Conservation (phyloP, 2,797 vertebrate genomes). For the Pantherophis alleghaniensis region DNA sequence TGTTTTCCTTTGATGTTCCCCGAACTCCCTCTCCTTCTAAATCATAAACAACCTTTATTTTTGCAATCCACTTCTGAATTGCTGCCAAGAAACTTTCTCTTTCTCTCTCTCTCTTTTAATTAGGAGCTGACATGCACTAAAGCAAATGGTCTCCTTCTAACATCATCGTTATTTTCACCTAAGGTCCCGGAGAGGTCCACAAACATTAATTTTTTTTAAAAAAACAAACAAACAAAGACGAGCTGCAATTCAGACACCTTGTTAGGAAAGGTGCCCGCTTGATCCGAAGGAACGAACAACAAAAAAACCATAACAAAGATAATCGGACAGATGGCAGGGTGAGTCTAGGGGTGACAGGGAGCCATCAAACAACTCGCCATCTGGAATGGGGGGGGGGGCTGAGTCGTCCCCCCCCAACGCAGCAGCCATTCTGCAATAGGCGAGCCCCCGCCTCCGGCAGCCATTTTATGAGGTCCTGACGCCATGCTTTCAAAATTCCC, state of each 20-base stretch:
- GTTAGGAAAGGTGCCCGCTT: not conserved
- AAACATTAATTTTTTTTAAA: not conserved
- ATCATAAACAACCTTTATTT: not conserved
- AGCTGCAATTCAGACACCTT: not conserved
- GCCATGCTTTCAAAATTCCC: not conserved
- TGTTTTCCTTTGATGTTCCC: not conserved
- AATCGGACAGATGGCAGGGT: not conserved
- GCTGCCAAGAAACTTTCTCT: not conserved
- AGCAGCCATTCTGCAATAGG: not conserved
- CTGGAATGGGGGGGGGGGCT: not conserved
- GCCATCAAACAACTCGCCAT: not conserved
- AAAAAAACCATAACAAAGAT: not conserved
- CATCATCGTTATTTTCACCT: not conserved
- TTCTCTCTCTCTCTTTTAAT: not conserved
- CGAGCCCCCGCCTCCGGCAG: not conserved
- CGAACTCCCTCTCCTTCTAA: not conserved
- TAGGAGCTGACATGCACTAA: not conserved
- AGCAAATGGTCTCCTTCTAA: not conserved
- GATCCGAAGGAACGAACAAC: too few species aligned
- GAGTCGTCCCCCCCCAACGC: not conserved
- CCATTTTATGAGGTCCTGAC: not conserved
- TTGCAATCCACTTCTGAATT: not conserved
- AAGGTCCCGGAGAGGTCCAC: not conserved
- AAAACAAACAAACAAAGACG: not conserved
- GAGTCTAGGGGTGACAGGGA: not conserved